Base-by-base conservation (phyloP, 1,140 invertebrate species). In the Brachystomella parvula region DNA sequence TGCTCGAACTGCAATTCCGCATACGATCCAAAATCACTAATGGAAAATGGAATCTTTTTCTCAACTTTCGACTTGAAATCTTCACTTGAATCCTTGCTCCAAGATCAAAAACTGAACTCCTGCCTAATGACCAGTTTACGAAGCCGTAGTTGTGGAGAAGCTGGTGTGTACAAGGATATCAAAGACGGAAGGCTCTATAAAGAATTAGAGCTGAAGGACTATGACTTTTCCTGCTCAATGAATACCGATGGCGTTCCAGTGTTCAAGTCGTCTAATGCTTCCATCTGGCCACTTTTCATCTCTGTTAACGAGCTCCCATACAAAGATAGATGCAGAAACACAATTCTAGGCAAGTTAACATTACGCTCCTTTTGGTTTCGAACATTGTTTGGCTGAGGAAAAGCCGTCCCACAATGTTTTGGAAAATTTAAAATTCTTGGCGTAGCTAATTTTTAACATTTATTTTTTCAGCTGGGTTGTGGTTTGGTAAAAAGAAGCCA, bases 181-280 rank as follows among this genome's bases (percentile, higher is more conserved):
- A 2, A n/a, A 15, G 47, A 63, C 24, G 56, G 65, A 0, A 26
- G 56, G n/a, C 30, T 47, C n/a, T 66, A 66, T 33, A 60, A 39
- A 17, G 21, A 31, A 1, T 26, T 66, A 12, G 29, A 62, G 9
- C n/a, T 64, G 9, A 21, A 33, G 3, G 33, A 44, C 1, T 53
- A 35, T 15, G 68, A 70, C 32, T 17, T 70, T 1, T 64, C 61
- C n/a, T 30, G 49, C 6, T 6, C 60, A 2, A n/a, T 64, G 3
- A 64, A 74, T 61, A 75, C 75, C 15, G 76, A 78, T 61, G 76
- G 75, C 0, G 66, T 77, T 33, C 74, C 75, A 9, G 70, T 77
- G 9, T 77, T 76, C 35, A 75, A 76, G 65, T 78, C 76, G 0
- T 76, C 76, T 19, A 69, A 74, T 68, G 67, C 72, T 31, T 73